Conservation (phyloP, 2,888 invertebrate genomes). For the Spilosoma lubricipeda region DNA sequence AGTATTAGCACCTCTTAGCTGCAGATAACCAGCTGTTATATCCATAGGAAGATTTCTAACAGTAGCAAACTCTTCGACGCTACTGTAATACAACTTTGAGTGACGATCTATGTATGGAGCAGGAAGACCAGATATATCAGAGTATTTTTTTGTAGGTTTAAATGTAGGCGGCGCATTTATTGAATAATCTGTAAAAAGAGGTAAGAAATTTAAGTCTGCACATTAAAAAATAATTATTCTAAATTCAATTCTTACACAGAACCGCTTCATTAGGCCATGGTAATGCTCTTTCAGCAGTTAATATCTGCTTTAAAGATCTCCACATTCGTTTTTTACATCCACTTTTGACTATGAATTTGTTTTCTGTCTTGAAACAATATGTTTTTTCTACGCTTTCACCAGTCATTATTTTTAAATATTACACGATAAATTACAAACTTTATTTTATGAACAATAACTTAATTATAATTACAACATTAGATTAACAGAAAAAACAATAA, state of each 20-base stretch:
- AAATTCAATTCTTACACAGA: slow-evolving; percentile 87
- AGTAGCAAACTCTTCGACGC: slow-evolving; percentile 94
- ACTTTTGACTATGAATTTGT: slow-evolving; percentile 85
- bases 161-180: slow-evolving; percentile 97
- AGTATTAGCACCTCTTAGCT: slow-evolving; percentile 93
- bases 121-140: slow-evolving; percentile 95
- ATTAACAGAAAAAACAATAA: not conserved
- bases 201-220: not conserved
- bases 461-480: too few species aligned
- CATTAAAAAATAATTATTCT: not conserved
- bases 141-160: slow-evolving; percentile 96
- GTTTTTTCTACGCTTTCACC: slow-evolving; percentile 68
- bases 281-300: slow-evolving; percentile 91
- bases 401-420: slow-evolving; percentile 57
- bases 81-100: slow-evolving; percentile 94
- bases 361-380: slow-evolving; percentile 78
- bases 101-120: slow-evolving; percentile 97
- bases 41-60: slow-evolving; percentile 96
- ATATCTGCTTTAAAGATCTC: slow-evolving; percentile 95
- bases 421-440: not conserved
- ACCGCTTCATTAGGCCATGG: slow-evolving; percentile 92
- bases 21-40: slow-evolving; percentile 95
- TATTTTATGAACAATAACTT: not conserved
- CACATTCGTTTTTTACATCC: slow-evolving; percentile 93
- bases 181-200: slow-evolving; percentile 89